Evolutionary conservation across 2,797 vertebrate species (phyloP).

Genomic region (Semotilus atromaculatus): DNA sequence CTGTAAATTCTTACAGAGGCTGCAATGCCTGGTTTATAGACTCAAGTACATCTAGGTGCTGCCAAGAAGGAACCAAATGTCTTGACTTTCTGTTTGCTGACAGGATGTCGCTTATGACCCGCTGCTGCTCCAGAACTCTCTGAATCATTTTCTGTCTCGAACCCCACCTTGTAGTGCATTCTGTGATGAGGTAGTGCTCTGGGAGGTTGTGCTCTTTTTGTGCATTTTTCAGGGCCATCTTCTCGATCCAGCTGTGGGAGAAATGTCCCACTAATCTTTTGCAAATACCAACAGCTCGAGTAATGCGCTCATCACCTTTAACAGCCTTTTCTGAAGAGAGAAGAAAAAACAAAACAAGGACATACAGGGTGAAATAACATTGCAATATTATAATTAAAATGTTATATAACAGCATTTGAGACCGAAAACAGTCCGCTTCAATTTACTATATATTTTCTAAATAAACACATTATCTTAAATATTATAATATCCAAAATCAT

Average conservation of each 20-base stretch:
- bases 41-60: too few species aligned
- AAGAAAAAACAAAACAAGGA: background rate
- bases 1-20: too few species aligned
- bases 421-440: background rate
- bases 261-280: background rate
- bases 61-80: too few species aligned
- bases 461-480: background rate
- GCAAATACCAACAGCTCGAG: background rate
- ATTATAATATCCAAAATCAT: background rate
- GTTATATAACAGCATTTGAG: background rate
- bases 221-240: background rate
- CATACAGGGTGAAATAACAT: background rate
- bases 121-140: too few species aligned
- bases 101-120: too few species aligned
- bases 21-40: too few species aligned
- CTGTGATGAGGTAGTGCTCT: background rate
- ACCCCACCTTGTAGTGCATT: conserved; percentile 1
- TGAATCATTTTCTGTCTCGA: too few species aligned
- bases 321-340: background rate
- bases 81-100: too few species aligned
- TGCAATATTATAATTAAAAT: conserved; percentile 2
- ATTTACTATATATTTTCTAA: conserved; percentile 3
- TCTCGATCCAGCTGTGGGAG: background rate
- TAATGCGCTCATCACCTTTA: background rate
- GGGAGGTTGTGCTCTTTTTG: background rate